These are phyloP conservation scores for Tetrao urogallus DNA, from an alignment of 2,113 vertebrate species.

Conservation along the genomic window DNA sequence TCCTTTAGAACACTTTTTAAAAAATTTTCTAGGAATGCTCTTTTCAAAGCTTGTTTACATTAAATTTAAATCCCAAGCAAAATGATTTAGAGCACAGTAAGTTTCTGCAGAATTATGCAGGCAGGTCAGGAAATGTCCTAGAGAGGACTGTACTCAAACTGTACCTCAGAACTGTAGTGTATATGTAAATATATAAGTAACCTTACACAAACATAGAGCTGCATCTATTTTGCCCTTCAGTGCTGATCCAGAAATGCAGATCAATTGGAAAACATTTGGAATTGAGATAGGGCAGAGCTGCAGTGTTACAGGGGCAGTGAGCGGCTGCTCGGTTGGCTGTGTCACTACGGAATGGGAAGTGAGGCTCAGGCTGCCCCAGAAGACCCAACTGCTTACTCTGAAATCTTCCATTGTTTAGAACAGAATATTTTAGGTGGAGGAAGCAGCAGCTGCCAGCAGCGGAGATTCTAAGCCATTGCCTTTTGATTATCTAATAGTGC, in stretches of 20 bases:
- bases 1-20: not conserved
- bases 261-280: not conserved
- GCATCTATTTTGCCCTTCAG: not conserved
- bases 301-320: not conserved
- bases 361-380: not conserved
- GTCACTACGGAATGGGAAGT: not conserved
- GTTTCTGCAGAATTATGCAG: not conserved
- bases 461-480: not conserved
- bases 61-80: not conserved
- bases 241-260: not conserved
- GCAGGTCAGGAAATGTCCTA: not conserved
- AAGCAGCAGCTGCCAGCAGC: not conserved
- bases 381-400: not conserved
- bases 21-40: not conserved
- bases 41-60: not conserved
- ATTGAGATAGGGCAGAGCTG: not conserved
- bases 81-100: not conserved
- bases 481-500: not conserved
- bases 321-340: fast-evolving
- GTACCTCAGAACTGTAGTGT: not conserved
- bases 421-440: not conserved
- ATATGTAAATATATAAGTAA: not conserved
- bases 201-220: not conserved
- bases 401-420: not conserved
- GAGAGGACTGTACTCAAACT: not conserved